Conservation (phyloP, 2,113 vertebrate species). For the Muntiacus muntjak region DNA sequence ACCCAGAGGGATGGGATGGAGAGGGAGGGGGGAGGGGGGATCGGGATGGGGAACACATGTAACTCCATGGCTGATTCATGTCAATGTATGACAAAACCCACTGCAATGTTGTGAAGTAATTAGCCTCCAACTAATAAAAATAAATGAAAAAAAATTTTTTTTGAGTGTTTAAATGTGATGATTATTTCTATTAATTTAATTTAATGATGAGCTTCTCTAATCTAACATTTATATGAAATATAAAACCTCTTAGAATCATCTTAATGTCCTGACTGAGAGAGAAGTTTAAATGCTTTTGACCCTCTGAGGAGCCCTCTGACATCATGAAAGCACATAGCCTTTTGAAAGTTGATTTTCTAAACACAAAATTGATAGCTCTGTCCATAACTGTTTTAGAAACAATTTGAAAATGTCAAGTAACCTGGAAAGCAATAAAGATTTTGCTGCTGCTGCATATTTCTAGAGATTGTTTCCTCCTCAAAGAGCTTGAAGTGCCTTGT, state of each 20-base stretch:
- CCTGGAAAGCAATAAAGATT: neutral
- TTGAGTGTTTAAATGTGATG: neutral
- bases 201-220: neutral
- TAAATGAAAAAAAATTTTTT: neutral
- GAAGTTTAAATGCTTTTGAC: neutral
- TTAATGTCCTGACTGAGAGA: neutral
- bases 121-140: too few relatives aligned
- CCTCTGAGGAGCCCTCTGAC: neutral
- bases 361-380: conserved; percentile 24
- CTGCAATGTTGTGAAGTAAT: too few relatives aligned
- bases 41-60: too few relatives aligned
- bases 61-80: too few relatives aligned
- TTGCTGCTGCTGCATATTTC: neutral
- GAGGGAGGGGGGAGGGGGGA: too few relatives aligned
- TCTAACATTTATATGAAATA: neutral
- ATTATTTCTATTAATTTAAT: conserved; percentile 5
- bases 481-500: neutral
- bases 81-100: too few relatives aligned
- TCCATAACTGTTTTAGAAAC: conserved; percentile 12
- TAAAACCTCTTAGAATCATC: neutral
- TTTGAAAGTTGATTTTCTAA: conserved; percentile 40
- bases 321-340: neutral
- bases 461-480: neutral
- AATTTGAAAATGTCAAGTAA: conserved; percentile 24
- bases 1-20: too few relatives aligned